Conservation (phyloP, 2,797 vertebrate species). For the Lophius americanus region DNA sequence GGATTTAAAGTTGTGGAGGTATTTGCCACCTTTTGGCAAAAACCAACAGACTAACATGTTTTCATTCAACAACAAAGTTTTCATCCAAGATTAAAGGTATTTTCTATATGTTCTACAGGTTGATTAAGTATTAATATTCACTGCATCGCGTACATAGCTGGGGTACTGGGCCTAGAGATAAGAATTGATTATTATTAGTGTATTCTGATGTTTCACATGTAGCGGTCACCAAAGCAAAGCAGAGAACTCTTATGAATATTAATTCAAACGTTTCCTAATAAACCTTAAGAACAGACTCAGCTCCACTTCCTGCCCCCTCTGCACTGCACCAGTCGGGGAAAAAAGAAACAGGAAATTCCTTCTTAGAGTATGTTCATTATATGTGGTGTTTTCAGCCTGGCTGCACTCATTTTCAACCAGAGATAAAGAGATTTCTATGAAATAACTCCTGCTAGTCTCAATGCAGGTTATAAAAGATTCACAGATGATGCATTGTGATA, state of each 20-base stretch:
- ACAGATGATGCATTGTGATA: constrained; percentile 1
- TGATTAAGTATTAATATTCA: constrained; percentile 44
- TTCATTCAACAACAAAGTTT: neutral
- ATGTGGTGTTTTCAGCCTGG: constrained; percentile 30
- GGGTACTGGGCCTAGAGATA: constrained; percentile 17
- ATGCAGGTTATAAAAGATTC: constrained; percentile 18
- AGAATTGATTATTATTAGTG: constrained; percentile 40
- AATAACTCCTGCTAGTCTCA: constrained; percentile 40
- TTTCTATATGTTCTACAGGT: neutral
- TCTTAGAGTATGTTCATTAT: constrained; percentile 21
- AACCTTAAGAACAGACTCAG: constrained; percentile 8
- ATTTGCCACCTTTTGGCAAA: neutral
- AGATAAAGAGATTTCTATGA: constrained; percentile 30
- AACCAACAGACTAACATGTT: too few species aligned
- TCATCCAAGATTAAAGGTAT: neutral
- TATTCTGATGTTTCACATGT: constrained; percentile 47
- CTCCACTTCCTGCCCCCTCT: constrained; percentile 10
- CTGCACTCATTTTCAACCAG: constrained; percentile 41
- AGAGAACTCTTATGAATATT: constrained; percentile 38
- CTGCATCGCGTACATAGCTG: constrained; percentile 5
- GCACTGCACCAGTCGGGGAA: constrained; percentile 26
- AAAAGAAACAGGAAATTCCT: constrained; percentile 49
- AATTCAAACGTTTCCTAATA: constrained; percentile 35
- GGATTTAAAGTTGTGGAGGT: neutral
- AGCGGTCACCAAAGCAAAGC: constrained; percentile 12